Percentiles rank a stretch among this genome's conserved stretches.
phyloP scores from a whole-genome alignment of 2,888 invertebrate species.

The Sylvicola cinctus region DNA sequence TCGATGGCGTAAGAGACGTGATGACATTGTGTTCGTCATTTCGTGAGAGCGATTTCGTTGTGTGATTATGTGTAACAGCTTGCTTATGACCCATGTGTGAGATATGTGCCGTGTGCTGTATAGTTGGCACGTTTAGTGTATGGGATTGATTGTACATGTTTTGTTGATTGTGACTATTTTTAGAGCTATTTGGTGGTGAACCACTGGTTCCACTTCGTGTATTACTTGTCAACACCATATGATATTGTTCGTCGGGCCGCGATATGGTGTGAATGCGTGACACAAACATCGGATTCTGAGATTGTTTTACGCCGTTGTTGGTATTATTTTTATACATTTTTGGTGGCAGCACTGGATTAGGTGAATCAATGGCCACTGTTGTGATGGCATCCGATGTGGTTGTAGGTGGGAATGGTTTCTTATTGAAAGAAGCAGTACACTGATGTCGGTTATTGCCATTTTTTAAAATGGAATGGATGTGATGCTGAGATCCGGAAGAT shows the following conservation, averaged over 20 bases:
- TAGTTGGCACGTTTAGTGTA: no score
- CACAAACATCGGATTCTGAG: constrained; percentile 8
- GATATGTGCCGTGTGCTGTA: no score
- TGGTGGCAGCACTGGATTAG: constrained; percentile 23
- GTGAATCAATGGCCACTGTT: no score
- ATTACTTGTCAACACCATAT: no score
- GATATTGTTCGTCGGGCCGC: constrained; percentile 8
- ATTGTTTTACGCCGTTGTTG: constrained; percentile 7
- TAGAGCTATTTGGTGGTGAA: no score
- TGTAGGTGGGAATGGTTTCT: constrained; percentile 2
- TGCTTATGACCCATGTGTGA: no score
- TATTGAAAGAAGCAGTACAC: no score
- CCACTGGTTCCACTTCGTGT: no score
- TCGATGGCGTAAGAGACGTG: constrained; percentile 13
- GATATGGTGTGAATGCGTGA: constrained; percentile 11
- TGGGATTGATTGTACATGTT: no score
- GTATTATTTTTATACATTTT: constrained; percentile 23
- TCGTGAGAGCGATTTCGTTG: constrained; percentile 12
- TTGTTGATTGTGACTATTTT: no score
- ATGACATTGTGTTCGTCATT: constrained; percentile 12
- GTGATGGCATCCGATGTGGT: no score
- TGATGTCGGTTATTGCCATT: constrained; percentile 3
- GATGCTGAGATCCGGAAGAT: constrained; percentile 2
- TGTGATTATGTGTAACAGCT: no score
- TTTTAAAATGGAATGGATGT: constrained; percentile 10